Percentiles rank a stretch among this genome's conserved stretches.
phyloP scores from a whole-genome alignment of 2,888 invertebrate genomes.

The Mechanitis mazaeus region DNA sequence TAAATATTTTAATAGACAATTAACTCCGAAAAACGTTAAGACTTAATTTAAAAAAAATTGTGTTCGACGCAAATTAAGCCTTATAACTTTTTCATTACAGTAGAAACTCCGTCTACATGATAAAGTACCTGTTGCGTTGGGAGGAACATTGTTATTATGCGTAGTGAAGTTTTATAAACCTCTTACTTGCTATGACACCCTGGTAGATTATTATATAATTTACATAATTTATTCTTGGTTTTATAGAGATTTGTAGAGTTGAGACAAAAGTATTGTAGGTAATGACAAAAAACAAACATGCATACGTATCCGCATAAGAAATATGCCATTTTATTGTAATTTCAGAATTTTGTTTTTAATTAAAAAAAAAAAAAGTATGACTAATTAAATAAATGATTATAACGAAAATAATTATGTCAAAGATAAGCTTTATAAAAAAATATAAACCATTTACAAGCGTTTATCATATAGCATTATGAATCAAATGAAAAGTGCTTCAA shows the following conservation, averaged over 20 bases:
- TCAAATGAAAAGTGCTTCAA: too few relatives aligned
- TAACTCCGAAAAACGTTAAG: conserved; percentile 24
- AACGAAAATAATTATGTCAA: too few relatives aligned
- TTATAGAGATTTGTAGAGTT: background rate
- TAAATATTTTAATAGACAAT: conserved; percentile 25
- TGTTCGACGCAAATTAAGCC: conserved; percentile 12
- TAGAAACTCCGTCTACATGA: background rate
- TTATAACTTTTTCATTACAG: background rate
- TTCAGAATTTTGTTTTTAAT: too few relatives aligned
- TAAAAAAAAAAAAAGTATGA: too few relatives aligned
- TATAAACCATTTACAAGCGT: too few relatives aligned
- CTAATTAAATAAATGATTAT: too few relatives aligned
- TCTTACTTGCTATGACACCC: conserved; percentile 13
- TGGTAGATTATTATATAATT: conserved; percentile 9
- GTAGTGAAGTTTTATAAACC: conserved; percentile 21
- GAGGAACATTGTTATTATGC: conserved; percentile 22
- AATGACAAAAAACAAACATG: too few relatives aligned
- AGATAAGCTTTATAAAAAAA: too few relatives aligned
- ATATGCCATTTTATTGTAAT: too few relatives aligned
- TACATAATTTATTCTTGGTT: background rate
- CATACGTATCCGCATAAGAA: too few relatives aligned
- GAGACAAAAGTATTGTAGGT: too few relatives aligned
- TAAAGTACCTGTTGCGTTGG: conserved; percentile 24
- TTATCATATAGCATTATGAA: too few relatives aligned
- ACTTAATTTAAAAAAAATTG: conserved; percentile 20